A percentile compares a stretch with the other conserved stretches of the same genome.
Conservation (phyloP, 2,888 invertebrate genomes). For the Caenorhabditis sulstoni region DNA sequence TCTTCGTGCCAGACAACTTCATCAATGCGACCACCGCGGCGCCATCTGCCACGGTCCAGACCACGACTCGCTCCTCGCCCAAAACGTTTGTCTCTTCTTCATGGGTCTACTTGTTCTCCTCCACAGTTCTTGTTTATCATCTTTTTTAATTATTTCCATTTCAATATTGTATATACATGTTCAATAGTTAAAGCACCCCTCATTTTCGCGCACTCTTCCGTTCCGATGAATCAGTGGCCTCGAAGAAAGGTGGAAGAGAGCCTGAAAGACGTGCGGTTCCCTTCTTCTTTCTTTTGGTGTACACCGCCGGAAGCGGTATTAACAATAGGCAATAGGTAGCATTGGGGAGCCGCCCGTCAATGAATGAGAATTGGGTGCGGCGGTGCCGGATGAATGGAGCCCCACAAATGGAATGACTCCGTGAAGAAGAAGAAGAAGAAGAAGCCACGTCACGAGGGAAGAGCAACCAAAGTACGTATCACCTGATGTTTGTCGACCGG, state of each 20-base stretch:
- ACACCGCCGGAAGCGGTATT: conserved; percentile 59
- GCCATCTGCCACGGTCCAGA: not conserved
- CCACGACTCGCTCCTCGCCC: conserved; percentile 13
- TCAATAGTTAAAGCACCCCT: not conserved
- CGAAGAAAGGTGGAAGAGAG: conserved; percentile 31
- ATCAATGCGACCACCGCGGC: conserved; percentile 26
- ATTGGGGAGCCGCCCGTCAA: conserved; percentile 36
- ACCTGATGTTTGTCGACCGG: conserved; percentile 47
- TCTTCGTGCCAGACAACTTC: conserved; percentile 54
- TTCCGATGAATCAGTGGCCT: conserved; percentile 31
- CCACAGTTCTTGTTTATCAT: conserved; percentile 11
- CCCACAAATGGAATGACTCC: conserved; percentile 32
- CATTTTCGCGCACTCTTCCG: conserved; percentile 29
- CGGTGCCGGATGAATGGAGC: conserved; percentile 19
- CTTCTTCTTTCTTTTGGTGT: conserved; percentile 47
- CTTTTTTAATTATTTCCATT: not conserved
- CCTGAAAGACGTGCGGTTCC: conserved; percentile 31
- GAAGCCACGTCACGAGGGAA: not conserved
- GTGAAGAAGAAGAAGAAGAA: not conserved
- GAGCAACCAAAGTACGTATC: conserved; percentile 29
- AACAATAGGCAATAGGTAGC: conserved; percentile 50
- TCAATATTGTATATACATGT: conserved; percentile 17
- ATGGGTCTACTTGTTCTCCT: not conserved
- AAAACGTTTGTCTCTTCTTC: not conserved
- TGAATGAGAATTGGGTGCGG: conserved; percentile 31